phyloP scores from a whole-genome alignment of 2,113 vertebrate species.

The Oreotragus oreotragus region DNA sequence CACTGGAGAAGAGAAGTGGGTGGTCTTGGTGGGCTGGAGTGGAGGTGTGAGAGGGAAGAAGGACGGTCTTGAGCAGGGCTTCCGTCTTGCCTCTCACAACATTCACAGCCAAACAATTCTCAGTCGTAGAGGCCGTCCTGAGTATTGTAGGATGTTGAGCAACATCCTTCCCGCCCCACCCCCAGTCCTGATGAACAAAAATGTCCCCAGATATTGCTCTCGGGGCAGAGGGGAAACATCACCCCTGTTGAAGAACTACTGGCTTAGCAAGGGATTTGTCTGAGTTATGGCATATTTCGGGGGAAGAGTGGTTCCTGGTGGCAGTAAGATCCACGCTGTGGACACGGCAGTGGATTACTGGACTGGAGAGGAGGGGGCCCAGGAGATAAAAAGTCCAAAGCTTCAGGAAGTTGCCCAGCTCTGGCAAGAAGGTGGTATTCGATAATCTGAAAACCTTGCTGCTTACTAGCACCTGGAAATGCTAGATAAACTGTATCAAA shows the following conservation, averaged over 20 bases:
- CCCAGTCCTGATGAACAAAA: neutral
- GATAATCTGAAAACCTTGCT: neutral
- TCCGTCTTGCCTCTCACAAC: neutral
- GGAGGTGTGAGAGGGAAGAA: neutral
- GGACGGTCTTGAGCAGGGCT: too few species aligned
- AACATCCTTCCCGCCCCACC: neutral
- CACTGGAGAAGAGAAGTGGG: neutral
- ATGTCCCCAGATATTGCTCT: neutral
- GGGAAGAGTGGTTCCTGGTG: neutral
- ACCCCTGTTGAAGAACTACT: neutral
- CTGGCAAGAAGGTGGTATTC: neutral
- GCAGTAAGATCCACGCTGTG: neutral
- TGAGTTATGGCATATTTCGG: neutral
- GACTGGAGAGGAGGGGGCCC: neutral
- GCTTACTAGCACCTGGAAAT: neutral
- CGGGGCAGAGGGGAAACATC: neutral
- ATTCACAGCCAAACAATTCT: too few species aligned
- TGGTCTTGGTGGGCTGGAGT: neutral
- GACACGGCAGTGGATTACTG: accelerated
- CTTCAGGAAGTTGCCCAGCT: neutral
- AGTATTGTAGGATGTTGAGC: neutral
- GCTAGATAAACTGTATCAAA: neutral
- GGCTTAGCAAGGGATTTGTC: neutral
- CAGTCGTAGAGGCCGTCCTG: neutral
- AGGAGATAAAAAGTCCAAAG: neutral